Evolutionary conservation across 92 coral and sea anemone genomes (phyloP).

Genomic region (Epizoanthus rinbou): DNA sequence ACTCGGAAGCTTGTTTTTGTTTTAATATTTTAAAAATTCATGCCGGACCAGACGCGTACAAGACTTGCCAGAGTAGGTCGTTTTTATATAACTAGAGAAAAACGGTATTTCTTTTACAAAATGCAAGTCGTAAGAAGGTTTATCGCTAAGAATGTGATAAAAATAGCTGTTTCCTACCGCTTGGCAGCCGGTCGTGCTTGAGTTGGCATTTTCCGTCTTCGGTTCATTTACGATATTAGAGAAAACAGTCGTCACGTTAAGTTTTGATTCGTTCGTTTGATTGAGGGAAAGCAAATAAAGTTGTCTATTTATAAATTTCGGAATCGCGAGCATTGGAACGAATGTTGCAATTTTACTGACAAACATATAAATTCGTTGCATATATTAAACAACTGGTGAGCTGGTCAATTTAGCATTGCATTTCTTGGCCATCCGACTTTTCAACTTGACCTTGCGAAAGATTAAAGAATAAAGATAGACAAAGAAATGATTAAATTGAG

Average conservation of each 20-base stretch:
- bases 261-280: neutral
- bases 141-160: neutral
- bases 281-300: neutral
- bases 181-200: conserved; percentile 5
- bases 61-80: too few species aligned
- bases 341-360: neutral
- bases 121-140: neutral
- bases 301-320: neutral
- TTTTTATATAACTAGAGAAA: neutral
- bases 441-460: neutral
- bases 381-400: neutral
- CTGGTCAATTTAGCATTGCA: neutral
- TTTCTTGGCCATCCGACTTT: neutral
- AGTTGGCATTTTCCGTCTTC: conserved; percentile 20
- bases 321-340: neutral
- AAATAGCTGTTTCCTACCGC: neutral
- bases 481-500: neutral
- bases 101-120: neutral
- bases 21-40: neutral
- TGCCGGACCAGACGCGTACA: neutral
- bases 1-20: conserved; percentile 10
- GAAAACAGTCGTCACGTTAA: neutral
- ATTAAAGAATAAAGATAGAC: neutral
- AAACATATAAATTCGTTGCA: neutral
- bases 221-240: neutral